Conservation (phyloP, 2,113 vertebrate genomes). For the Stercorarius parasiticus region DNA sequence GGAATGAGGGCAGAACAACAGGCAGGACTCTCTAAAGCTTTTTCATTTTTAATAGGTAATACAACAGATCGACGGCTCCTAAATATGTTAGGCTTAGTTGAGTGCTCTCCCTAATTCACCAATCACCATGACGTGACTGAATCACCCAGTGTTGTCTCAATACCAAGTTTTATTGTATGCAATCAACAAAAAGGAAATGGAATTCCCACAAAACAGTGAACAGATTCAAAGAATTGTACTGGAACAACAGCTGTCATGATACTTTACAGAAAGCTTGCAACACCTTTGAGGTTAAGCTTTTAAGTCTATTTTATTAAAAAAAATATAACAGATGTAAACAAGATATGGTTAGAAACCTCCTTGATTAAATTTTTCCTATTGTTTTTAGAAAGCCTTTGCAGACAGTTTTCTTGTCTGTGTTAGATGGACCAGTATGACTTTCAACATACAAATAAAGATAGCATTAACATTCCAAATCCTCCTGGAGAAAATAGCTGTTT, state of each 20-base stretch:
- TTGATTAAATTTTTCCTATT: constrained; percentile 45
- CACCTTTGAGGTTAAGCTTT: constrained; percentile 66
- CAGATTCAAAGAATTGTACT: constrained; percentile 27
- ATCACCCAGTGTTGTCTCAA: neutral
- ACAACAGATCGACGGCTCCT: neutral
- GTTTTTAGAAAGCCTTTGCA: constrained; percentile 22
- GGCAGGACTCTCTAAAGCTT: neutral
- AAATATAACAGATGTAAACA: constrained; percentile 62
- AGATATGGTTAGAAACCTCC: neutral
- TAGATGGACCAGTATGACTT: neutral
- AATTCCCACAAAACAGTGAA: constrained; percentile 14
- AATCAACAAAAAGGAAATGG: neutral
- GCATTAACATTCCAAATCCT: neutral
- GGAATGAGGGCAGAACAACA: neutral
- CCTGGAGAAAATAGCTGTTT: neutral
- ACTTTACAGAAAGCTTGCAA: constrained; percentile 39
- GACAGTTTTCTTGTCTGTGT: neutral
- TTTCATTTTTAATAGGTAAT: neutral
- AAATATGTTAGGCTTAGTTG: neutral
- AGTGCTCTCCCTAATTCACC: neutral
- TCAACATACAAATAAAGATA: neutral
- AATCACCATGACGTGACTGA: neutral
- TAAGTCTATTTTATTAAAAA: constrained; percentile 75
- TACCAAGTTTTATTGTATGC: neutral
- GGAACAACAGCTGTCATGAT: constrained; percentile 63